These are phyloP conservation scores for Rhinella marina DNA, from an alignment of 2,797 vertebrate genomes.

Conservation along the genomic window DNA sequence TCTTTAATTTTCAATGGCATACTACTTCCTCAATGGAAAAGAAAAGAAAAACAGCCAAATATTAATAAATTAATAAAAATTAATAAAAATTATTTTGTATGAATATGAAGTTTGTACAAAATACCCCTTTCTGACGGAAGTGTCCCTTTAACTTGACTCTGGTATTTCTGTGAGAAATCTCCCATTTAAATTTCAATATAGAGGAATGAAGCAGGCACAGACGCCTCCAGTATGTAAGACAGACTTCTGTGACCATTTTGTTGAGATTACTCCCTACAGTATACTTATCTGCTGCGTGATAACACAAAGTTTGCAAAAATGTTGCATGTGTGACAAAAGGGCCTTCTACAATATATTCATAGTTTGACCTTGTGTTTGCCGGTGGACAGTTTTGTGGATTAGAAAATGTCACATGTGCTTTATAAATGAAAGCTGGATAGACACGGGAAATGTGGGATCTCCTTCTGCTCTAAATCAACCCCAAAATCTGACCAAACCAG, in stretches of 20 bases:
- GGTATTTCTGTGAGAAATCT: not conserved
- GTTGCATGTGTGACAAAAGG: not conserved
- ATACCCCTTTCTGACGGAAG: too few species aligned
- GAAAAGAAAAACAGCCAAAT: too few species aligned
- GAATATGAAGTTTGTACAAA: too few species aligned
- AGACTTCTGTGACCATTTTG: not conserved
- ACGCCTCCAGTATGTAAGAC: not conserved
- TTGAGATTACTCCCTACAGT: not conserved
- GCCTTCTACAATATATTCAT: not conserved
- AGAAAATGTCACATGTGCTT: not conserved
- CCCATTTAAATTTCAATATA: not conserved
- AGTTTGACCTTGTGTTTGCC: not conserved
- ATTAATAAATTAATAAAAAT: too few species aligned
- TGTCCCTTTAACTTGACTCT: too few species aligned
- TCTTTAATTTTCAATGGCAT: too few species aligned
- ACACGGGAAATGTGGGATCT: not conserved
- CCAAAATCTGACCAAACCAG: not conserved
- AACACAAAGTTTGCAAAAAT: not conserved
- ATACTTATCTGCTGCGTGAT: not conserved
- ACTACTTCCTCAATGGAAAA: too few species aligned
- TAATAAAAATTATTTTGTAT: too few species aligned
- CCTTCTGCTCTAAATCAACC: not conserved
- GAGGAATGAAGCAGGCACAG: not conserved
- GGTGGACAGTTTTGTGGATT: not conserved
- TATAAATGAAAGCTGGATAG: not conserved